Evolutionary conservation across 2,888 invertebrate genomes (phyloP).

Genomic region (Epicampocera succincta): DNA sequence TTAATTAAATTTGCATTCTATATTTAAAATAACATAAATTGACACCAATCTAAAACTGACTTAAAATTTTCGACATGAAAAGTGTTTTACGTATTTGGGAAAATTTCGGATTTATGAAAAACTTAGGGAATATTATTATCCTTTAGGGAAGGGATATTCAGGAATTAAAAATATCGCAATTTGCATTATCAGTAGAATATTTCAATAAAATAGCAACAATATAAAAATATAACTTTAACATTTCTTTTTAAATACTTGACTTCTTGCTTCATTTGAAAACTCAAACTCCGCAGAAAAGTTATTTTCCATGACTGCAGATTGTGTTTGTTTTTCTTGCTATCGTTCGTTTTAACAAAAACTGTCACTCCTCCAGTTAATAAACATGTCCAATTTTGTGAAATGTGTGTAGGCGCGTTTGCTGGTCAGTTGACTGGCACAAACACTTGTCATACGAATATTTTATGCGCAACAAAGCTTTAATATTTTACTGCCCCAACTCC

Average conservation of each 20-base stretch:
- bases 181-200: too few relatives aligned
- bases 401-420: conserved; percentile 48
- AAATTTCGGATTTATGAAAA: too few relatives aligned
- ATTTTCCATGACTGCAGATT: not conserved
- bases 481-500: conserved; percentile 8
- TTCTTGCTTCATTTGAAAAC: not conserved
- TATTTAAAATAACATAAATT: too few relatives aligned
- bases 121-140: too few relatives aligned
- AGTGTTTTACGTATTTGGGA: too few relatives aligned
- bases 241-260: not conserved
- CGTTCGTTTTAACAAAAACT: conserved; percentile 37
- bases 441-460: conserved; percentile 63
- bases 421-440: conserved; percentile 35
- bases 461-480: conserved; percentile 49
- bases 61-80: too few relatives aligned
- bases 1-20: too few relatives aligned
- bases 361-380: conserved; percentile 60
- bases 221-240: too few relatives aligned
- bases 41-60: too few relatives aligned
- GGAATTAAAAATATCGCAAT: too few relatives aligned
- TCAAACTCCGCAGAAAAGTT: not conserved
- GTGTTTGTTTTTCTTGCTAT: not conserved
- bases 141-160: too few relatives aligned
- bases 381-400: conserved; percentile 40
- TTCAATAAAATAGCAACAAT: too few relatives aligned